phyloP scores from a whole-genome alignment of 2,797 vertebrate genomes.

The Mormyrops attenuatus region DNA sequence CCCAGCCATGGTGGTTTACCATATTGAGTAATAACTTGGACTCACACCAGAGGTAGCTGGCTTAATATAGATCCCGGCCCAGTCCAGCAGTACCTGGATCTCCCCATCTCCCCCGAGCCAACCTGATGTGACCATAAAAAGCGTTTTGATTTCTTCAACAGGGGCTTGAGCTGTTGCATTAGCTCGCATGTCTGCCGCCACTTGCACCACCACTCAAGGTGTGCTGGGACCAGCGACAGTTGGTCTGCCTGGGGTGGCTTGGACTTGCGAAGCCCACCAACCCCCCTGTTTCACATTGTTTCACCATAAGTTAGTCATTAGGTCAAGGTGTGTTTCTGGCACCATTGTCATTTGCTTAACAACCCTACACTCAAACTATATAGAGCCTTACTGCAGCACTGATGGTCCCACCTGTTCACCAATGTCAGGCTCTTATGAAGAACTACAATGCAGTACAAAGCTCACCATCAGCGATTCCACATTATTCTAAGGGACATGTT shows the following conservation, averaged over 20 bases:
- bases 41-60: neutral
- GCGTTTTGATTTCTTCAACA: slow-evolving; percentile 17
- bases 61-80: neutral
- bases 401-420: neutral
- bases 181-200: slow-evolving; percentile 25
- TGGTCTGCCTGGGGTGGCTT: neutral
- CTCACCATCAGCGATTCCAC: slow-evolving; percentile 51
- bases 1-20: neutral
- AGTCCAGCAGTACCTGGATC: neutral
- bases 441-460: slow-evolving; percentile 40
- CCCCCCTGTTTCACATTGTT: slow-evolving; percentile 18
- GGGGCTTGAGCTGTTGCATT: neutral
- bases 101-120: neutral
- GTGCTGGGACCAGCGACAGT: slow-evolving; percentile 27
- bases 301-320: slow-evolving; percentile 20
- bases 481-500: slow-evolving; percentile 26
- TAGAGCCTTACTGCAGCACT: neutral
- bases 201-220: neutral
- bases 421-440: neutral
- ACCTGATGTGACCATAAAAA: neutral
- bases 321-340: neutral
- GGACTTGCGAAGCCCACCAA: neutral
- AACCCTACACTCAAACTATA: neutral
- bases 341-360: neutral
- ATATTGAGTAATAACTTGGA: neutral